These are phyloP conservation scores for Orcinus orca DNA, from an alignment of 2,113 vertebrate species.

Conservation along the genomic window DNA sequence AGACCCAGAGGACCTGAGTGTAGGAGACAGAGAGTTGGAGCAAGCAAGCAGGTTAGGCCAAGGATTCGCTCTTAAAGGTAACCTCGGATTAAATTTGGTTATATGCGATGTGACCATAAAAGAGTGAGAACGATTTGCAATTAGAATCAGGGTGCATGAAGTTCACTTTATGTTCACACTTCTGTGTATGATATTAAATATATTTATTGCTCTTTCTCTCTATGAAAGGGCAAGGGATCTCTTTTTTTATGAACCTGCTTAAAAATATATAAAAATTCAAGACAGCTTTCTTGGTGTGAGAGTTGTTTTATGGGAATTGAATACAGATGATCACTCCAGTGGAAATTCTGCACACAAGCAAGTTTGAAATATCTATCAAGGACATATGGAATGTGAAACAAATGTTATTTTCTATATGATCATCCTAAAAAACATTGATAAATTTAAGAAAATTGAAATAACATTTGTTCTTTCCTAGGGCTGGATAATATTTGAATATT, in stretches of 20 bases:
- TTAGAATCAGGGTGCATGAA: background rate
- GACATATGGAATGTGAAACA: background rate
- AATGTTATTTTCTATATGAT: background rate
- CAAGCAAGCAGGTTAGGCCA: background rate
- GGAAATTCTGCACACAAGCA: background rate
- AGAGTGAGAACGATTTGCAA: background rate
- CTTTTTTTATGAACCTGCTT: conserved; percentile 35
- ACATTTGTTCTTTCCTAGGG: background rate
- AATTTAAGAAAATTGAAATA: background rate
- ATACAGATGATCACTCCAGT: background rate
- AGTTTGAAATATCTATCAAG: background rate
- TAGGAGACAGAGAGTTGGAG: background rate
- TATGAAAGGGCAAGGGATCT: background rate
- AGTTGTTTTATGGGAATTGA: background rate
- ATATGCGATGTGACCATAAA: background rate
- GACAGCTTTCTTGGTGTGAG: background rate
- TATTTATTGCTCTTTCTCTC: background rate
- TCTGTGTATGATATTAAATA: background rate
- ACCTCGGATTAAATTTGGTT: background rate
- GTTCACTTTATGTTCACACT: background rate
- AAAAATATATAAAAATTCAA: conserved; percentile 43
- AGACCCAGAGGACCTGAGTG: background rate
- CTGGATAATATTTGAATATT: background rate
- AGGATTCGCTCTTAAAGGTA: background rate
- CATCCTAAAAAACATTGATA: background rate